Percentiles rank a stretch among this genome's conserved stretches.
Conservation (phyloP, 1,140 invertebrate species). For the Cherax destructor region DNA sequence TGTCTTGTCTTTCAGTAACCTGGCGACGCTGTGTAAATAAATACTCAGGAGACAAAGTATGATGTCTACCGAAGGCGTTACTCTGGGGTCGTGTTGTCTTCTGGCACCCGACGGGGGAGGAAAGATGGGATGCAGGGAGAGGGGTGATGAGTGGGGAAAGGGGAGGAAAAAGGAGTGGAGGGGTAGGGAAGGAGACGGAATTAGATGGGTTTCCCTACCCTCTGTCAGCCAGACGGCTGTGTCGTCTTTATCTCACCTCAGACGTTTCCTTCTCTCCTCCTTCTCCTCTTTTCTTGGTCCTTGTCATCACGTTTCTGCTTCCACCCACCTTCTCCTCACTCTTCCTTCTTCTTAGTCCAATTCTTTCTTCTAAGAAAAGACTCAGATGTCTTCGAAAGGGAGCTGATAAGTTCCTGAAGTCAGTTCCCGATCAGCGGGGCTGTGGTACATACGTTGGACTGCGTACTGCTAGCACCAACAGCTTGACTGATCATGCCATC, state of each 20-base stretch:
- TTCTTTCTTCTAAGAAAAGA: no score
- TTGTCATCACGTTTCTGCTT: not conserved
- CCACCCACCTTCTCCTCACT: not conserved
- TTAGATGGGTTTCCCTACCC: not conserved
- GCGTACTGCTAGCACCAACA: no score
- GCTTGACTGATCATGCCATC: no score
- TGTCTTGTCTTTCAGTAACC: conserved; percentile 66
- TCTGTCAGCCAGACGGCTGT: not conserved
- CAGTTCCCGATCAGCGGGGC: no score
- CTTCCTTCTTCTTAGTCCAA: no score
- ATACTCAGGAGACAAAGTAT: conserved; percentile 57
- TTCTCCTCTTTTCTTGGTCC: not conserved
- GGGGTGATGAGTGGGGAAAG: not conserved
- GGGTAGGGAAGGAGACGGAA: not conserved
- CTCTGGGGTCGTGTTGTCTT: conserved; percentile 48
- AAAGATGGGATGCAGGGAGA: not conserved
- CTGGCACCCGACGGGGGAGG: conserved; percentile 3
- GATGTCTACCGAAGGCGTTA: conserved; percentile 53
- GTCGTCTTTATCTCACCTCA: not conserved
- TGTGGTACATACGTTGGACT: no score
- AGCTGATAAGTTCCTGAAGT: no score
- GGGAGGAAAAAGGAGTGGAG: conserved; percentile 2
- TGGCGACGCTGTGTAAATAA: conserved; percentile 64
- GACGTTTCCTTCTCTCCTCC: not conserved
- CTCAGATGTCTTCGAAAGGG: no score